Evolutionary conservation across 2,113 vertebrate genomes (phyloP), one percentile per base, ranked within the genome.

Genomic region (Carassius auratus): DNA sequence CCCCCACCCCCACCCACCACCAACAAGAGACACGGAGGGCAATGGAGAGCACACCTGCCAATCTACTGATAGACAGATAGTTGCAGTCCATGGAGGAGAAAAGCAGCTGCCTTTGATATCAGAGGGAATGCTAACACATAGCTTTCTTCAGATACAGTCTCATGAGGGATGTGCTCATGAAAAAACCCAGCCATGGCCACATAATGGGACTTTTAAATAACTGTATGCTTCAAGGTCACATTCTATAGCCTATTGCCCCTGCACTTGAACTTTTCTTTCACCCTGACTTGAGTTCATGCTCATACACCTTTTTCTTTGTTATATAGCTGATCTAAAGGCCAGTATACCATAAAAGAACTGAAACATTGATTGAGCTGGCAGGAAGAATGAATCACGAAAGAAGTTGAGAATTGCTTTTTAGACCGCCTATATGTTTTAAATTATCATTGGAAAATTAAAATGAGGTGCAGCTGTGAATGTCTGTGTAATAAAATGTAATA

Each of bases 21-120:
- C 30, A 30, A 76, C 36, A 45, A 73, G 85, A 59, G 68, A 59
- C 71, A 79, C 4, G 77, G 71, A 74, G 52, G 79, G 79, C 52
- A 45, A 81, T 36, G 68, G 68, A 36, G 33, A 81, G 36, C 15
- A 8, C 85, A 81, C 52, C 84, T 81, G 68, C 68, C 81, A 71
- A 74, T 80, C 85, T 50, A 33, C 17, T 81, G 78, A 59, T 55
- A 81, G 48, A 57, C 21, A 71, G 48, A n/a, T 13, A 82, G 6
- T 48, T 50, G n/a, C 17, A 52, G 21, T 33, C 19, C 33, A 59
- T 26, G 17, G 23, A 45, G 23, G n/a, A 38, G 48, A 12, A 38
- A 1, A 55, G 23, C 36, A 8, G 50, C 5, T 30, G 10, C 3
- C 42, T 26, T 81, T 81, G 15, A 68, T 8, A 50, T 30, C 12